A percentile compares a stretch with the other conserved stretches of the same genome.
Evolutionary conservation across 2,797 vertebrate species (phyloP).

Genomic region (Thamnophis elegans): DNA sequence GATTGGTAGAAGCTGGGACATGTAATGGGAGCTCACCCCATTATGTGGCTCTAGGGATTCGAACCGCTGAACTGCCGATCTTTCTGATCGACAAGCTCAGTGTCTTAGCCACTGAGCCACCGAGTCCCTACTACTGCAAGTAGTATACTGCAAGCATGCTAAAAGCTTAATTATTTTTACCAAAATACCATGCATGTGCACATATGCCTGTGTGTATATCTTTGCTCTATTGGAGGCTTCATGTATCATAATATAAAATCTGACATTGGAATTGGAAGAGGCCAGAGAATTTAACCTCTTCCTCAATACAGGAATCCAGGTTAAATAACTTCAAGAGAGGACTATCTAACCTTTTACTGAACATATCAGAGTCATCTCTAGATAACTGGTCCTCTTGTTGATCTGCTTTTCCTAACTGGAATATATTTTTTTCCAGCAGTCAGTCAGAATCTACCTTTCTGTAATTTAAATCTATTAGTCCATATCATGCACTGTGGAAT

Average conservation of each 20-base stretch:
- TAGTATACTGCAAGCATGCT: not conserved
- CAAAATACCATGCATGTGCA: not conserved
- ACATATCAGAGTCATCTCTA: not conserved
- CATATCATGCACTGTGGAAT: not conserved
- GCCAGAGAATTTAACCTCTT: not conserved
- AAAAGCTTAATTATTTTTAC: not conserved
- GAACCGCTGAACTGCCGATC: no score
- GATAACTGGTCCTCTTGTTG: not conserved
- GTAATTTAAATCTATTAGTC: not conserved
- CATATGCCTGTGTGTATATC: not conserved
- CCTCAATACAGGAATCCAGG: not conserved
- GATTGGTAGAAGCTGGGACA: no score
- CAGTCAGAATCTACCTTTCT: not conserved
- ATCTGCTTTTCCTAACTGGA: not conserved
- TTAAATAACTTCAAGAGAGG: not conserved
- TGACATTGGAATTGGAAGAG: not conserved
- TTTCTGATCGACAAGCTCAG: no score
- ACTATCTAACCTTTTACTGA: not conserved
- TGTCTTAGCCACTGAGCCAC: no score
- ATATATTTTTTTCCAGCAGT: not conserved
- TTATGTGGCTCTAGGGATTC: no score
- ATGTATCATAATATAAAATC: not conserved
- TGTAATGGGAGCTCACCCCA: no score
- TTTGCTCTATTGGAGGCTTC: no score
- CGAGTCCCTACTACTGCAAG: no score